Evolutionary conservation across 2,888 invertebrate genomes (phyloP).

Genomic region (Dolichopus griseipennis): DNA sequence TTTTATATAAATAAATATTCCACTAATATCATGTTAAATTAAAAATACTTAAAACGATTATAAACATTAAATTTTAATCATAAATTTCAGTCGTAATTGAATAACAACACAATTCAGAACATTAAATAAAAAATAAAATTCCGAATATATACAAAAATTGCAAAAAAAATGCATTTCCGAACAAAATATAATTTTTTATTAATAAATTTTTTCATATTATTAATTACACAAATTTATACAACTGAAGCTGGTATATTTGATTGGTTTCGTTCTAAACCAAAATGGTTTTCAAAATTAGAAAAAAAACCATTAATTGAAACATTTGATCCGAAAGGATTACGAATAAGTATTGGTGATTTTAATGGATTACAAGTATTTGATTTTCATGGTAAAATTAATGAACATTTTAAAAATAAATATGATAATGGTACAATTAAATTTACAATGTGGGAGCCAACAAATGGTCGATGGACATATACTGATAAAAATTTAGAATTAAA

Average conservation of each 20-base stretch:
- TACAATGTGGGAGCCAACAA: constrained; percentile 39
- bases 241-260: constrained; percentile 1
- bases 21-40: too few relatives aligned
- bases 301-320: constrained; percentile 32
- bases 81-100: too few relatives aligned
- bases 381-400: constrained; percentile 59
- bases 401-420: constrained; percentile 26
- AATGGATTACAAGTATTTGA: constrained; percentile 49
- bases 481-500: constrained; percentile 42
- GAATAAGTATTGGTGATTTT: constrained; percentile 42
- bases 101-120: too few relatives aligned
- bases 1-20: too few relatives aligned
- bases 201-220: neutral
- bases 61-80: too few relatives aligned
- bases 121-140: too few relatives aligned
- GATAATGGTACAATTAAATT: constrained; percentile 46
- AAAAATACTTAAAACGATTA: too few relatives aligned
- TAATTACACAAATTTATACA: neutral
- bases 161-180: too few relatives aligned
- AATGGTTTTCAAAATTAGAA: constrained; percentile 9
- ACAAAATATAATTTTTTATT: too few relatives aligned
- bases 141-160: too few relatives aligned
- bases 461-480: constrained; percentile 46
- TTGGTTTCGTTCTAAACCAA: constrained; percentile 9
- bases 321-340: constrained; percentile 39